Evolutionary conservation across 2,797 vertebrate species (phyloP), one percentile per base, ranked within the genome.

Genomic region (Silurus aristotelis): DNA sequence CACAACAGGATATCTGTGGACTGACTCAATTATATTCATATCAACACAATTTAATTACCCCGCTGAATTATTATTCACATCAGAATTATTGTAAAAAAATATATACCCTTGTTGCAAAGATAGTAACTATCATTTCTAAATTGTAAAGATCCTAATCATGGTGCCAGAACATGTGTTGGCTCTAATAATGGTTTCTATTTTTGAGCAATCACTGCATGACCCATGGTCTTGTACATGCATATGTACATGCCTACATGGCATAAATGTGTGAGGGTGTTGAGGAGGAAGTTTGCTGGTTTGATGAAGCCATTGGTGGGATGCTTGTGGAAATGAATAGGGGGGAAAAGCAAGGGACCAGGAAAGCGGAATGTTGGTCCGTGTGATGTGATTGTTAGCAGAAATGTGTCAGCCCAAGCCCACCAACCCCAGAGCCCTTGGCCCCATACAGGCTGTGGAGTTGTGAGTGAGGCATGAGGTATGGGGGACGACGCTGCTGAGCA

Each of bases 331-430:
- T 85, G 85, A 77, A 89, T 83, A 55, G 87, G 61, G 86, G 84
- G 85, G 81, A 86, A 80, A 83, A 46, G 73, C 55, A 77, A 85
- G 87, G 90, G 91, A 93, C 94, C 94, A 93, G 95, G 94, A 94
- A 95, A 93, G 90, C 92, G 96, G 97, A 97, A 98, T 97, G 97
- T 94, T 93, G 93, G 95, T 96, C 94, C 90, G 97, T 98, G 98
- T 98, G 96, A 99, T 95, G 96, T 98, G 97, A 99, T 98, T 96
- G 96, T 97, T 97, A 95, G 96, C 97, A 99, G 97, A 97, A 96
- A 95, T 93, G 95, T 96, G 96, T 96, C 94, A 96, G 96, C 95
- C 91, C 93, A 90, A 92, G 92, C 89, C 93, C 92, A 90, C 86
- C 92, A 88, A 86, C 89, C 91, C 90, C 86, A 90, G 87, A 90